A percentile compares a stretch with the other conserved stretches of the same genome.
Evolutionary conservation across 2,113 vertebrate species (phyloP).

Genomic region (Nothocercus julius): DNA sequence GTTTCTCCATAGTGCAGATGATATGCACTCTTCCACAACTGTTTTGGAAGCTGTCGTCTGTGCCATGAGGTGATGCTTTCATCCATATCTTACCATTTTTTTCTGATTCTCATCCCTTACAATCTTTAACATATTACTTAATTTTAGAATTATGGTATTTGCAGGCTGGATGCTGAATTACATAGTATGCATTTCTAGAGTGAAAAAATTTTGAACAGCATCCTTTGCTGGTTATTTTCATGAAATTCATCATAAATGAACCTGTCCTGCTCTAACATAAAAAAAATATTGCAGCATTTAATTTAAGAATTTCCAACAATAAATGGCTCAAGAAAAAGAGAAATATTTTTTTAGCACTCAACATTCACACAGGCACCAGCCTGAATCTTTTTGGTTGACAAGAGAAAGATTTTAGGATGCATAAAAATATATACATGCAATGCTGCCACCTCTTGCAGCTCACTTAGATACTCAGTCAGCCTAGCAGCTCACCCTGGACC

Average conservation of each 20-base stretch:
- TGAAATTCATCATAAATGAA: neutral
- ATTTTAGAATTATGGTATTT: neutral
- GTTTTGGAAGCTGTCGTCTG: neutral
- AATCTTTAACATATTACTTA: neutral
- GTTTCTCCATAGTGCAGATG: neutral
- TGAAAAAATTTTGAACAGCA: neutral
- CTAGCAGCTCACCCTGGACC: too few species aligned
- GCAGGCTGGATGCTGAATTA: neutral
- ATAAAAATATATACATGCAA: too few species aligned
- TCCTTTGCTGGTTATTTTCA: neutral
- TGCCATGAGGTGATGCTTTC: neutral
- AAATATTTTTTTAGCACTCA: too few species aligned
- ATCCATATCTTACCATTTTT: neutral
- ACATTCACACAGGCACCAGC: too few species aligned
- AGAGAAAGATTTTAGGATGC: too few species aligned
- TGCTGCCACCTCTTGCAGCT: too few species aligned
- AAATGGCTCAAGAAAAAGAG: too few species aligned
- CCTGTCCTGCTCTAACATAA: neutral
- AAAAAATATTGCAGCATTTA: neutral
- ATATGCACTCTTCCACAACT: neutral
- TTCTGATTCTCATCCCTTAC: neutral
- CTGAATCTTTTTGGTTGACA: too few species aligned
- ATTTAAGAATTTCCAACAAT: too few species aligned
- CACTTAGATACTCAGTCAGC: too few species aligned
- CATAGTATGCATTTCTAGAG: neutral